Base-by-base conservation (phyloP, 2,888 invertebrate species). In the Drosophila anomalipes region DNA sequence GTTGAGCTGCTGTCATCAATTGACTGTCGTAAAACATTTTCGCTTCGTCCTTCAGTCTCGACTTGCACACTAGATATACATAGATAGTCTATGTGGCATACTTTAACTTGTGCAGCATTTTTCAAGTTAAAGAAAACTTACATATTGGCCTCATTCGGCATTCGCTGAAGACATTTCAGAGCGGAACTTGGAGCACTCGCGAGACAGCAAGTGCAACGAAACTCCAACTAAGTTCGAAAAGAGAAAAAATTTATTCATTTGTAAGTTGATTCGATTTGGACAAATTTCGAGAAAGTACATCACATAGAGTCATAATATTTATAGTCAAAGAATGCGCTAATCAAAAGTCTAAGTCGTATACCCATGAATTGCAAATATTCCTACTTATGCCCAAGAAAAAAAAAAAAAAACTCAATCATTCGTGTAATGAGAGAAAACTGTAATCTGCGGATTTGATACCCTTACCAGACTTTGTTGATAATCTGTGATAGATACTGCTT, bases 1-100 rank as follows among this genome's bases (percentile, higher is more conserved):
- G 32, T 35, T 51, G 33, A 47, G 47, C 51, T 37, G 51, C 60
- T 61, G 51, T 44, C 58, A 58, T 58, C 58, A 58, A 58, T 58
- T 58, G 58, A 32, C 22, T 44, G 58, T 44, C 58, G 51, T 32
- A 22, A 32, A 32, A 32, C 32, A 44, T 44, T 22, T 58, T 32
- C 32, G 26, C 28, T n/a, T 12, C 56, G 19, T 37, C 54, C n/a
- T 16, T 22, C 9, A 9, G 16, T 19, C 16, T 39, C 30, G 5
- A 22, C 44, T 30, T n/a, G 30, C 57, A 57, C 14, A 41, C 41
- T 32, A 28, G 30, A 22, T 22, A 22, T 22, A 22, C 22, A 22
- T 22, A 22, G 22, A 19, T n/a, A 16, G 4, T 44, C 39, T 3
- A 14, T 30, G 14, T n/a, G 22, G 41, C n/a, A 44, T 10, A 6